Evolutionary conservation across 2,888 invertebrate genomes (phyloP), one percentile per base, ranked within the genome.

Genomic region (Epirrhoe alternata): DNA sequence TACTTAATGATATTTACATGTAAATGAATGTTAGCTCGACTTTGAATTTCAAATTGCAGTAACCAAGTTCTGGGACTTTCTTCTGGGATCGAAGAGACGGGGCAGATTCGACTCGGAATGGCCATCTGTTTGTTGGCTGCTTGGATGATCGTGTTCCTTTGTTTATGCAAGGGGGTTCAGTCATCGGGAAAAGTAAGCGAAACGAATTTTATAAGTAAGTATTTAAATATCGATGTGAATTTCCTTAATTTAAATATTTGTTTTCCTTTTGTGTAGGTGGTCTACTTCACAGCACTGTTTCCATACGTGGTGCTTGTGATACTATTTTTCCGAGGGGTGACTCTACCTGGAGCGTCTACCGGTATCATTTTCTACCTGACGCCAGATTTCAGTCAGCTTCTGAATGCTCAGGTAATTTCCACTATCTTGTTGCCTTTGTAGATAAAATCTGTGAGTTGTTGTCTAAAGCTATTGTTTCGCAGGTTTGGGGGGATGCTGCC

Each of bases 401-500:
- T 94, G 38, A 96, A 97, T 78, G 95, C 97, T 6, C 96, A 96
- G 90, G 94, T 95, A 79, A 47, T 31, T 24, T 24, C 14, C 6
- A 38, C 42, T 12, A 60, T 16, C n/a, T 10, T 31, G 16, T 16
- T 16, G 16, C 8, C 14, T 10, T 14, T 5, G 14, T 61, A 45
- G 12, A 24, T 38, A 42, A n/a, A n/a, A 10, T 10, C 31, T 17
- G 58, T 38, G 10, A 10, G 14, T 14, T 49, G 33, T 24, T 14
- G 45, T 17, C 33, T 38, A 8, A 17, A 0, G 5, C 5, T 17
- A 6, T 50, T 68, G 24, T 42, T 60, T 42, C 49, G 14, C 55
- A 96, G 95, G 96, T 96, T 12, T 97, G 96, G 97, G 96, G 96
- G 53, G 97, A 97, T 82, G 97, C 97, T 0, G 97, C 97, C 0